A percentile compares a stretch with the other conserved stretches of the same genome.
Evolutionary conservation across 2,797 vertebrate genomes (phyloP).

Genomic region (Thamnophis elegans): DNA sequence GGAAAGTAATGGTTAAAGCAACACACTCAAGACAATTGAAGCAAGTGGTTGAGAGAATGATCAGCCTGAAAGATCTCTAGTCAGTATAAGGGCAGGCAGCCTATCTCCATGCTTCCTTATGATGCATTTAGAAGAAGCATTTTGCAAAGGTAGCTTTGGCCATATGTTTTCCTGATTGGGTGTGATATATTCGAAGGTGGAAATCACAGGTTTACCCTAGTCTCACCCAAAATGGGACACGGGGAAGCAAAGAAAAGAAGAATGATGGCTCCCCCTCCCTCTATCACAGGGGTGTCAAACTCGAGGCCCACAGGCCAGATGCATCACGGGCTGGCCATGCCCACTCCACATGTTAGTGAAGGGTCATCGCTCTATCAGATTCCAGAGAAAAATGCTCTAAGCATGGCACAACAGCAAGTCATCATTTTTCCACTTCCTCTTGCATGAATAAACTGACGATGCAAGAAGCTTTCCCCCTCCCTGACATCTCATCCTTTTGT

Average conservation of each 20-base stretch:
- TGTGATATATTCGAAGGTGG: neutral
- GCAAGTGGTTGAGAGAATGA: neutral
- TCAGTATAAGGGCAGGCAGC: neutral
- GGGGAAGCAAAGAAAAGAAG: neutral
- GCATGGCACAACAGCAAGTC: neutral
- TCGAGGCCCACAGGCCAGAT: rapidly evolving
- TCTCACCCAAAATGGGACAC: neutral
- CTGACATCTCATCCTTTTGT: neutral
- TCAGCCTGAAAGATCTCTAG: neutral
- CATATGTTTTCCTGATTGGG: neutral
- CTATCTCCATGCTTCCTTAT: neutral
- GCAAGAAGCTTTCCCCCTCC: neutral
- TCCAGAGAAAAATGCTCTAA: neutral
- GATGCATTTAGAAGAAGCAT: neutral
- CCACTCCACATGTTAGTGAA: too few species aligned
- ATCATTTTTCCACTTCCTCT: neutral
- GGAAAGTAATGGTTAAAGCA: neutral
- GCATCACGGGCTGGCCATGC: rapidly evolving
- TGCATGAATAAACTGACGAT: neutral
- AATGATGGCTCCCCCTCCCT: neutral
- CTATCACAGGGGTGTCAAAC: neutral
- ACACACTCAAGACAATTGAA: neutral
- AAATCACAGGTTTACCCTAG: neutral
- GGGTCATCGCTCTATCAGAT: neutral
- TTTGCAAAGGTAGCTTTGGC: too few species aligned